Conservation (phyloP, 1,140 invertebrate species). For the Babylonia areolata region DNA sequence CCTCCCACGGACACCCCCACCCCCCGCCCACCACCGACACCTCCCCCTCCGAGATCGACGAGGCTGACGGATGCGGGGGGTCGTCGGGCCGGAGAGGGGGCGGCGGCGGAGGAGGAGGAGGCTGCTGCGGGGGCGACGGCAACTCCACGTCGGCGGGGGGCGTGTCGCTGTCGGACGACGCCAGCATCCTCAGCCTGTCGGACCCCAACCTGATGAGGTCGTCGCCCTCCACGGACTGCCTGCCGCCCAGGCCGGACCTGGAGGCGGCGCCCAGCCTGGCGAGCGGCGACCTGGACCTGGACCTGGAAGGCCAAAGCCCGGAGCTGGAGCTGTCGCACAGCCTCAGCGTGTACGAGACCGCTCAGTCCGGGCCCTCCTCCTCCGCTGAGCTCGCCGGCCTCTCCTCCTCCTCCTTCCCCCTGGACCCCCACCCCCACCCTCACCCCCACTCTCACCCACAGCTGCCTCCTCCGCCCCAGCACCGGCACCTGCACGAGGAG, state of each 20-base stretch:
- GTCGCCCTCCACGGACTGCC: slow-evolving; percentile 50
- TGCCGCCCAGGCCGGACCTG: slow-evolving; percentile 24
- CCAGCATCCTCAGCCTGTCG: slow-evolving; percentile 53
- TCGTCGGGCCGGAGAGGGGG: neutral
- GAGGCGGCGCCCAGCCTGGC: slow-evolving; percentile 31
- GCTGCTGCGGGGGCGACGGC: neutral
- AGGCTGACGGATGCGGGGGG: neutral
- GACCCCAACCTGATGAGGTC: slow-evolving; percentile 55
- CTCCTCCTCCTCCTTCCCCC: slow-evolving; percentile 14
- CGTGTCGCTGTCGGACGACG: slow-evolving; percentile 40
- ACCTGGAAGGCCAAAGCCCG: slow-evolving; percentile 33
- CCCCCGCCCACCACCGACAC: slow-evolving; percentile 26
- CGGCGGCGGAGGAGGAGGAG: neutral
- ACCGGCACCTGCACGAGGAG: no score
- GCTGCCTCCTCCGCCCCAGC: no score
- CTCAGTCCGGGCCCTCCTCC: slow-evolving; percentile 39
- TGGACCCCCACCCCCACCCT: slow-evolving; percentile 4
- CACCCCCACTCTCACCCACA: neutral
- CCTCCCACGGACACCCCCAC: neutral
- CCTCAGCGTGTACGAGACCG: slow-evolving; percentile 53
- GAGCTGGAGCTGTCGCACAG: slow-evolving; percentile 40
- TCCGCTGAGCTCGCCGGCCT: slow-evolving; percentile 40
- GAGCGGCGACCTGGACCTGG: slow-evolving; percentile 29
- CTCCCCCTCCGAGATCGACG: slow-evolving; percentile 39
- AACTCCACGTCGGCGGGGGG: slow-evolving; percentile 41